Conservation (phyloP, 2,888 invertebrate species). For the Ernsta delagoae region DNA sequence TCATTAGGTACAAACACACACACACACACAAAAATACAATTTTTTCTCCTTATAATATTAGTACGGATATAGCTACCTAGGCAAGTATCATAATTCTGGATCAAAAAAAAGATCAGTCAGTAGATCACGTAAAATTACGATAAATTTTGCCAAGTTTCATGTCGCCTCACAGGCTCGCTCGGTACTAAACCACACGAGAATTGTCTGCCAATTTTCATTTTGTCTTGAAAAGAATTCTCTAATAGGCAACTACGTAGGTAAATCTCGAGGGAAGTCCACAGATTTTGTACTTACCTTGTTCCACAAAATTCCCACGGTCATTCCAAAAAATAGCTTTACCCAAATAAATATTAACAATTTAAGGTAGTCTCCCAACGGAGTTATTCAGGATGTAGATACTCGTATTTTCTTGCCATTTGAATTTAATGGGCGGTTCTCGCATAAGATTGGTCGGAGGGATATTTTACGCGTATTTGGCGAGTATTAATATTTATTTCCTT, state of each 20-base stretch:
- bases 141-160: background rate
- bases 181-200: slow-evolving; percentile 45
- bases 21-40: too few relatives aligned
- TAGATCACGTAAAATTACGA: too few relatives aligned
- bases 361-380: slow-evolving; percentile 30
- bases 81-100: too few relatives aligned
- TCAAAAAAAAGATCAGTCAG: too few relatives aligned
- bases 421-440: slow-evolving; percentile 42
- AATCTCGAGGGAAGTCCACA: slow-evolving; percentile 37
- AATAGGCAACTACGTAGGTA: slow-evolving; percentile 39
- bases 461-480: background rate
- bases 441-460: slow-evolving; percentile 16
- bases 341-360: slow-evolving; percentile 38
- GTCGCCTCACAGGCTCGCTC: background rate
- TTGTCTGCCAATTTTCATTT: slow-evolving; percentile 59
- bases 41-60: too few relatives aligned
- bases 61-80: too few relatives aligned
- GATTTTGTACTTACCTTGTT: slow-evolving; percentile 35
- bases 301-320: slow-evolving; percentile 32
- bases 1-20: too few relatives aligned
- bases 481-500: too few relatives aligned
- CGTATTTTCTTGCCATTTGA: slow-evolving; percentile 25
- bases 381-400: slow-evolving; percentile 15
- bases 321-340: slow-evolving; percentile 36
- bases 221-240: slow-evolving; percentile 54